A percentile compares a stretch with the other conserved stretches of the same genome.
Conservation (phyloP, 2,113 vertebrate genomes). For the Syrrhaptes paradoxus region DNA sequence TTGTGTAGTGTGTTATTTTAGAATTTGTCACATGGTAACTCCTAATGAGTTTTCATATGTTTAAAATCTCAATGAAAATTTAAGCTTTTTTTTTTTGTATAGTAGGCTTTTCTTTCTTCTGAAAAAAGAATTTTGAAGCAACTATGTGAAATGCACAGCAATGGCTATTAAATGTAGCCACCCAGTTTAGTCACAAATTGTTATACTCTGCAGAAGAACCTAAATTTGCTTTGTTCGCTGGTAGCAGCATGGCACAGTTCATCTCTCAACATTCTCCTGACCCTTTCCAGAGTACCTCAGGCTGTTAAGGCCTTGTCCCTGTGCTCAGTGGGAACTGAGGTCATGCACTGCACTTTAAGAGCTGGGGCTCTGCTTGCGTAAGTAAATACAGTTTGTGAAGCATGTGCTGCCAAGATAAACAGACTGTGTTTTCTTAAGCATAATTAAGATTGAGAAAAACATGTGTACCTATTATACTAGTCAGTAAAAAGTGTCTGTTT, state of each 20-base stretch:
- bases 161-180: neutral
- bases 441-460: neutral
- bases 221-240: neutral
- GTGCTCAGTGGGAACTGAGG: neutral
- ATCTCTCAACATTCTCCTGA: accelerated
- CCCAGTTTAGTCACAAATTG: neutral
- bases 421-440: neutral
- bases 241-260: neutral
- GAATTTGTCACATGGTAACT: neutral
- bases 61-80: neutral
- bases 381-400: neutral
- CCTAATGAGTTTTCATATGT: neutral
- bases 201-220: neutral
- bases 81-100: neutral
- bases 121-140: neutral
- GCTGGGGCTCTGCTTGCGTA: neutral
- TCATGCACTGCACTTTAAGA: accelerated
- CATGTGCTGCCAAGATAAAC: neutral
- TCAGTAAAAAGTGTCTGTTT: neutral
- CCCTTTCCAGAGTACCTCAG: neutral
- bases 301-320: neutral
- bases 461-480: neutral
- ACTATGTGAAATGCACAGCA: neutral
- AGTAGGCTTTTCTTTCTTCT: neutral
- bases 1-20: neutral